Conservation (phyloP, 2,888 invertebrate species). For the Clitarchus hookeri region DNA sequence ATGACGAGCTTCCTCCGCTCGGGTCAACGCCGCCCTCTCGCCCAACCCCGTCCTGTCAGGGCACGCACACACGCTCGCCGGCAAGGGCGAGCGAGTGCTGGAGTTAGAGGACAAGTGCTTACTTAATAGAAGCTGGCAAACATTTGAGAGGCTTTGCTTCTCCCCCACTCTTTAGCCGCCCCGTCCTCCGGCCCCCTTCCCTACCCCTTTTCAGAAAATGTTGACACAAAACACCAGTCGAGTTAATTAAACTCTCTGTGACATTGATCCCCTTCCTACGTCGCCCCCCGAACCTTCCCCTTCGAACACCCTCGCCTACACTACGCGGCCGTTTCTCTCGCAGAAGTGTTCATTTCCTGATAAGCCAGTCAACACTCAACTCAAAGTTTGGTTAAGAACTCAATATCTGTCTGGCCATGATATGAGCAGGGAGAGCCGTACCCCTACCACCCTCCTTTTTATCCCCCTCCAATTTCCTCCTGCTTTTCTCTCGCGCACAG, state of each 20-base stretch:
- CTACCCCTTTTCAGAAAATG: constrained; percentile 48
- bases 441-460: not conserved
- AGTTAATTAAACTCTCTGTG: constrained; percentile 50
- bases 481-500: not conserved
- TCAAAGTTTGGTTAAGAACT: constrained; percentile 36
- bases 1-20: not conserved
- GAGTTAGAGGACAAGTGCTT: constrained; percentile 15
- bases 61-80: not conserved
- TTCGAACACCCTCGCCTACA: not conserved
- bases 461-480: not conserved
- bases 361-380: constrained; percentile 45
- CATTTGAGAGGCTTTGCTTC: constrained; percentile 26
- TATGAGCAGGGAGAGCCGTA: constrained; percentile 10
- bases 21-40: not conserved
- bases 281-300: not conserved
- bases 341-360: constrained; percentile 54
- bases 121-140: constrained; percentile 26
- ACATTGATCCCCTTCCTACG: constrained; percentile 29
- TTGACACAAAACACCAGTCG: constrained; percentile 51
- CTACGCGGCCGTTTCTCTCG: constrained; percentile 33
- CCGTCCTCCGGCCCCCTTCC: constrained; percentile 18
- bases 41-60: not conserved
- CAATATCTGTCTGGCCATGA: constrained; percentile 32
- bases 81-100: constrained; percentile 5
- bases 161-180: not conserved